Conservation (phyloP, 2,797 vertebrate genomes). For the Craterocephalus amniculus region DNA sequence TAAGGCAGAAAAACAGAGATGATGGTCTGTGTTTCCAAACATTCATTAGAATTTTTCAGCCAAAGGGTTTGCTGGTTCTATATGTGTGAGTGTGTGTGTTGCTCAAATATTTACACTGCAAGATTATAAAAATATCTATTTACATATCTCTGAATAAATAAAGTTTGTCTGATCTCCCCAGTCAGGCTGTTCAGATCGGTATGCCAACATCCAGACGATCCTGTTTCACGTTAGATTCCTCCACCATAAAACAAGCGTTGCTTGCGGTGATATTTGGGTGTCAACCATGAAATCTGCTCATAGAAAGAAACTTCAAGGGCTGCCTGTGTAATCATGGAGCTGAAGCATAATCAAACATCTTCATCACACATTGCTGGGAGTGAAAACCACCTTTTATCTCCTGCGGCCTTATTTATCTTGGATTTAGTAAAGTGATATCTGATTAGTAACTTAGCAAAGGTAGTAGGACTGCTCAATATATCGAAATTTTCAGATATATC, state of each 20-base stretch:
- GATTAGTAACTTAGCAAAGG: too few species aligned
- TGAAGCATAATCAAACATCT: too few species aligned
- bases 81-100: conserved; percentile 54
- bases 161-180: conserved; percentile 21
- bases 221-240: background rate
- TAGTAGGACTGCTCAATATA: too few species aligned
- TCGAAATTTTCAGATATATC: too few species aligned
- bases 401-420: too few species aligned
- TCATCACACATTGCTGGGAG: too few species aligned
- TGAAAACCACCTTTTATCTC: too few species aligned
- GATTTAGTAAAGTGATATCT: too few species aligned
- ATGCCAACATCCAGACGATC: conserved; percentile 3
- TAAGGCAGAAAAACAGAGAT: conserved; percentile 17
- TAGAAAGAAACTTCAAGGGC: background rate
- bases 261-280: background rate
- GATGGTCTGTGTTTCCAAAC: conserved; percentile 40
- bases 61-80: conserved; percentile 60
- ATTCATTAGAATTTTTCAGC: conserved; percentile 77
- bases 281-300: background rate
- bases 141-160: conserved; percentile 77
- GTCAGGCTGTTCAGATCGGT: conserved; percentile 36
- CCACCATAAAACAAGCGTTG: background rate
- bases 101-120: conserved; percentile 77
- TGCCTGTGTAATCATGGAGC: background rate
- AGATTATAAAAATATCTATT: conserved; percentile 79